Conservation (phyloP, 2,113 vertebrate genomes). For the Cisticola juncidis region DNA sequence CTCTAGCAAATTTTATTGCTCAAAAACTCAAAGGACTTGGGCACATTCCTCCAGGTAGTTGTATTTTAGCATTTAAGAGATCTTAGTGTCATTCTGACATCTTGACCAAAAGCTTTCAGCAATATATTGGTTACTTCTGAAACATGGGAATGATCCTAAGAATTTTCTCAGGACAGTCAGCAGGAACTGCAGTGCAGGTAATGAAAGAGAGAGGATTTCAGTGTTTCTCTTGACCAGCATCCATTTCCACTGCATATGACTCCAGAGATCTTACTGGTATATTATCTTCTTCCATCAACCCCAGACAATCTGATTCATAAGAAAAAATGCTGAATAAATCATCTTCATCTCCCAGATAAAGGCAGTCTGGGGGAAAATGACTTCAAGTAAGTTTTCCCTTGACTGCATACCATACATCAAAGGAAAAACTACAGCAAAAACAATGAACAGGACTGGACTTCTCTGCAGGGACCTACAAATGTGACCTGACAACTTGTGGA, state of each 20-base stretch:
- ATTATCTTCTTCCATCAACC: neutral
- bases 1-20: neutral
- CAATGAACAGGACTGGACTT: neutral
- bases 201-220: neutral
- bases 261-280: neutral
- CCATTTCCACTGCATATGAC: neutral
- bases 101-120: neutral
- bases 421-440: neutral
- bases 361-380: neutral
- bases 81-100: neutral
- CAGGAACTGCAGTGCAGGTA: neutral
- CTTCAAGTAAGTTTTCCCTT: neutral
- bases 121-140: neutral
- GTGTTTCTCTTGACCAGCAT: neutral
- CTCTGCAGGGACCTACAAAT: constrained; percentile 3
- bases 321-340: neutral
- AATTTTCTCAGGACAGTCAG: neutral
- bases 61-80: neutral
- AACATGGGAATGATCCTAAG: neutral
- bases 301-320: neutral
- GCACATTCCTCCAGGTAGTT: neutral
- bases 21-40: neutral
- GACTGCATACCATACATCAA: neutral
- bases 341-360: neutral
- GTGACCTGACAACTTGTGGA: constrained; percentile 28